Base-by-base conservation (phyloP, 2,888 invertebrate genomes). In the Ornithoptera alexandrae region DNA sequence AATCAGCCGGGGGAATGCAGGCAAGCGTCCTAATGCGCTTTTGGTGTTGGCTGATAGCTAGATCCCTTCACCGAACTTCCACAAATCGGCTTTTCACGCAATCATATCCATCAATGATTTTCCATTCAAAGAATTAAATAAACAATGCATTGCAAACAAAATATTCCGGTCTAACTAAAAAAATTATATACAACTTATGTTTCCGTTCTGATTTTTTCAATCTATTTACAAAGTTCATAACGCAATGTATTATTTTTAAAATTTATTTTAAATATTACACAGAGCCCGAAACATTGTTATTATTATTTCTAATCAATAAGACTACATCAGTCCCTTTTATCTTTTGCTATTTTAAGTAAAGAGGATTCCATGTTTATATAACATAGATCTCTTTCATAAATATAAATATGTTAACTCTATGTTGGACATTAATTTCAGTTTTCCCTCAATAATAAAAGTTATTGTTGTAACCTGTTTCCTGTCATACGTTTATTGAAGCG, bases 21-120 rank as follows among this genome's bases (percentile, higher is more conserved):
- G 79, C 75, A 79, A 83, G 84, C 85, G 85, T 86, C 88, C 87
- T 92, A 92, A 92, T 92, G 92, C 88, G 91, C 89, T 92, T 91
- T 91, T 83, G 85, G 86, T 92, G 92, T 92, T 84, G 79, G 83
- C 82, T 84, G 90, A 90, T 90, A 89, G 85, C 86, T 81, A 56
- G 53, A 84, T 80, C 85, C 81, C 74, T 75, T 71, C 71, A 64
- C 67, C 67, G 69, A 67, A 69, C 70, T 69, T 63, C 72, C 78
- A 82, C 77, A 81, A 82, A 81, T 77, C 77, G 75, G 72, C 74
- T 75, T 77, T 78, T 72, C 69, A 67, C 69, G 74, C 73, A 74
- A 73, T 74, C 72, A 74, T 75, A 74, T 68, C 74, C 72, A 69
- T 74, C 72, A 73, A 67, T 68, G 59, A 72, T 70, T 71, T 69